These are phyloP conservation scores for Ennomos erosarius DNA, from an alignment of 2,888 invertebrate species.

Conservation along the genomic window DNA sequence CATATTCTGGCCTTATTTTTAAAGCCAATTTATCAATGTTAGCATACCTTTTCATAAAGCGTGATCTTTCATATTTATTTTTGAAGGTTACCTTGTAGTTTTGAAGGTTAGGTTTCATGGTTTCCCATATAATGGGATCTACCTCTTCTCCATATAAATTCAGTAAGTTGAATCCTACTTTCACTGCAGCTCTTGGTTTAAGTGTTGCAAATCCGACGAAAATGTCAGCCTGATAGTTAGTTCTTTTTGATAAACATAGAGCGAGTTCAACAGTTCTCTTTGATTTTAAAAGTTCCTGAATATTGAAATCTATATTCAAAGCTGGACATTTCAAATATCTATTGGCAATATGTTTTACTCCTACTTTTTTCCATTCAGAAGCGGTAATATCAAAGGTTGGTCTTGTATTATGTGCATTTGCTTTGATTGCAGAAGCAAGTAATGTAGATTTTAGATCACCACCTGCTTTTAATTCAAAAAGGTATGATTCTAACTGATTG, in stretches of 20 bases:
- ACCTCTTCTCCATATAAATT: conserved; percentile 32
- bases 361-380: conserved; percentile 52
- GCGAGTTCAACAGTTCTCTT: conserved; percentile 50
- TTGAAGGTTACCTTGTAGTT: conserved; percentile 41
- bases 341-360: conserved; percentile 59
- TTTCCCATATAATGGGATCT: conserved; percentile 52
- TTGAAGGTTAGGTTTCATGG: conserved; percentile 48
- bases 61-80: conserved; percentile 22
- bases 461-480: conserved; percentile 28
- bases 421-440: conserved; percentile 49
- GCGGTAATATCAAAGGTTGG: conserved; percentile 48
- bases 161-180: conserved; percentile 48
- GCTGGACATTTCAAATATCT: conserved; percentile 47
- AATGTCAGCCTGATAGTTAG: conserved; percentile 35
- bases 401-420: conserved; percentile 51
- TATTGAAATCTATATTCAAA: conserved; percentile 39
- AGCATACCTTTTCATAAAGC: conserved; percentile 12
- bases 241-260: conserved; percentile 48
- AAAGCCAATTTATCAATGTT: conserved; percentile 39
- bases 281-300: conserved; percentile 46
- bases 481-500: conserved; percentile 13
- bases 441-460: conserved; percentile 32
- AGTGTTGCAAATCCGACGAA: conserved; percentile 43
- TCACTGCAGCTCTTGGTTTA: conserved; percentile 51
- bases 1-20: conserved; percentile 54